These are phyloP conservation scores for Cercopithecus mona DNA, from an alignment of 2,113 vertebrate species.

Conservation along the genomic window DNA sequence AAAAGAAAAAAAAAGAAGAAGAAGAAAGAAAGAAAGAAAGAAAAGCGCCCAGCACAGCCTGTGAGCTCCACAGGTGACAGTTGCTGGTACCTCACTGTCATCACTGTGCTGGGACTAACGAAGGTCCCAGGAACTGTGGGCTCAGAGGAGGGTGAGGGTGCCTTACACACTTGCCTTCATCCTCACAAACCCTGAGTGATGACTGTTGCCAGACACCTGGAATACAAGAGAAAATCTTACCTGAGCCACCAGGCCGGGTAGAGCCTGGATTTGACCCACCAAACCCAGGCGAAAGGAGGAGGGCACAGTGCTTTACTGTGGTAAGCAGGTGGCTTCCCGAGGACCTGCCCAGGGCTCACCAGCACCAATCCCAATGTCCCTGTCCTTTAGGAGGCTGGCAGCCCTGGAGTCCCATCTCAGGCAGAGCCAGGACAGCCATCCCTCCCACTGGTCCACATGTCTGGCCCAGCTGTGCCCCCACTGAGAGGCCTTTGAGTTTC, in stretches of 20 bases:
- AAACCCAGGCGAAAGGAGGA: neutral
- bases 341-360: neutral
- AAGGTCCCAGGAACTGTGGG: accelerated
- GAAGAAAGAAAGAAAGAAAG: too few relatives aligned
- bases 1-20: too few relatives aligned
- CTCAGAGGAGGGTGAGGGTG: accelerated
- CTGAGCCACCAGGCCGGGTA: accelerated
- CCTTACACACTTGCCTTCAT: too few relatives aligned
- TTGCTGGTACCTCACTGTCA: accelerated
- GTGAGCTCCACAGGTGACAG: accelerated
- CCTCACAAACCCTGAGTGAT: neutral
- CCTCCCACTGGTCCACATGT: accelerated
- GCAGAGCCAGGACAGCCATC: too few relatives aligned
- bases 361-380: accelerated
- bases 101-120: accelerated
- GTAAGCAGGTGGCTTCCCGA: too few relatives aligned
- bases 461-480: neutral
- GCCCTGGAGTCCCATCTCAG: neutral
- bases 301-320: neutral
- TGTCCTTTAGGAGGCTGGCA: neutral
- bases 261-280: neutral
- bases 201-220: neutral
- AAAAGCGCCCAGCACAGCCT: too few relatives aligned
- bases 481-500: neutral
- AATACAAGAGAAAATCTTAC: neutral